These are phyloP conservation scores for Hesperia comma DNA, from an alignment of 2,888 invertebrate species.

Conservation along the genomic window DNA sequence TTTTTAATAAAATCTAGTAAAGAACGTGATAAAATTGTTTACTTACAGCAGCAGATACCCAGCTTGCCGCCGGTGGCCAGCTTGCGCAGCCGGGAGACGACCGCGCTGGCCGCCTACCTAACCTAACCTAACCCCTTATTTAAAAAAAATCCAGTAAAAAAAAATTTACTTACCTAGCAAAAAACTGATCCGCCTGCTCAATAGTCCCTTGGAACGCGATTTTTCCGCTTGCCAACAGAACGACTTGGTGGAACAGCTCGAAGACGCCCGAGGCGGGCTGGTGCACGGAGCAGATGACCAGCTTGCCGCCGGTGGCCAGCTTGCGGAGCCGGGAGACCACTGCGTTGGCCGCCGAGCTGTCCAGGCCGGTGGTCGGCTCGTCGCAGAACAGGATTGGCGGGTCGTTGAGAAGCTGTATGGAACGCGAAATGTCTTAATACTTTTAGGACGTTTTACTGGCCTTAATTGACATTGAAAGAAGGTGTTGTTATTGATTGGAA, in stretches of 20 bases:
- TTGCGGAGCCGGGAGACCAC: conserved; percentile 89
- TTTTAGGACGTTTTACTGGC: too few relatives aligned
- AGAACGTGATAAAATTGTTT: too few relatives aligned
- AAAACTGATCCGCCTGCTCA: conserved; percentile 87
- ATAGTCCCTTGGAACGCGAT: conserved; percentile 91
- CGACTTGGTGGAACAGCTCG: conserved; percentile 91
- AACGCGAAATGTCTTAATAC: not conserved
- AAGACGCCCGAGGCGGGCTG: conserved; percentile 95
- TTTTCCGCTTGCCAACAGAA: conserved; percentile 90
- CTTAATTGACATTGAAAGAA: too few relatives aligned
- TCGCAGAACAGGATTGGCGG: conserved; percentile 96
- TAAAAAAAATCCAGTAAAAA: too few relatives aligned
- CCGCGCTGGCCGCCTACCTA: too few relatives aligned
- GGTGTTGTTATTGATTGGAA: too few relatives aligned
- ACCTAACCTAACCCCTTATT: too few relatives aligned
- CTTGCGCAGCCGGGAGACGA: too few relatives aligned
- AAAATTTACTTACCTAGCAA: conserved; percentile 84
- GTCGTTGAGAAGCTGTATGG: conserved; percentile 89
- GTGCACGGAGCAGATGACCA: conserved; percentile 94
- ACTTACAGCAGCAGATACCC: too few relatives aligned
- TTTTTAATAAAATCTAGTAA: too few relatives aligned
- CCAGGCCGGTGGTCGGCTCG: conserved; percentile 96
- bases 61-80: too few relatives aligned
- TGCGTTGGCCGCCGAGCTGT: conserved; percentile 93
- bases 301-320: conserved; percentile 87